Percentiles rank a stretch among this genome's conserved stretches.
phyloP scores from a whole-genome alignment of 2,113 vertebrate genomes.

The Corydoras sp. region DNA sequence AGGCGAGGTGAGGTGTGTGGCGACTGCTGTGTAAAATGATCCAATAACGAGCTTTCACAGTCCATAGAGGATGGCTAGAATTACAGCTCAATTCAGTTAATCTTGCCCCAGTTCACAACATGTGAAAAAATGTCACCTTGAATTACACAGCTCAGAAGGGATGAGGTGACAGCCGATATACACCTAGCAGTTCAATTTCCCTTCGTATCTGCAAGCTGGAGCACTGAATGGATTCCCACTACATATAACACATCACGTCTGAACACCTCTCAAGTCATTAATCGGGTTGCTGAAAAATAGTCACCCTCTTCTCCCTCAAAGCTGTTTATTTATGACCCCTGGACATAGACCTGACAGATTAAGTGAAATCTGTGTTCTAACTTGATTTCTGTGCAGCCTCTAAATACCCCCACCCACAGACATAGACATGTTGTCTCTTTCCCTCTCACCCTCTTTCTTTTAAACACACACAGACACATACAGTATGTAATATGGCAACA shows the following conservation, averaged over 20 bases:
- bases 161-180: background rate
- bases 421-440: no score
- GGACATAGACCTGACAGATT: conserved; percentile 56
- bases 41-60: conserved; percentile 46
- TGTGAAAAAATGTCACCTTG: conserved; percentile 11
- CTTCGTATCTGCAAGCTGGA: background rate
- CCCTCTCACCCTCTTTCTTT: no score
- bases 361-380: conserved; percentile 62
- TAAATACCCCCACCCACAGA: conserved; percentile 51
- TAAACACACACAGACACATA: no score
- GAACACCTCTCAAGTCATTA: conserved; percentile 36
- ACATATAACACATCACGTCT: conserved; percentile 24
- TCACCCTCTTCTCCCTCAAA: conserved; percentile 29
- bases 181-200: background rate
- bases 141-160: no score
- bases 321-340: conserved; percentile 59
- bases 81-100: conserved; percentile 54
- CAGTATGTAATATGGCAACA: no score
- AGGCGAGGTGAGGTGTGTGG: conserved; percentile 9
- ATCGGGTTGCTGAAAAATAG: conserved; percentile 47
- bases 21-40: conserved; percentile 48
- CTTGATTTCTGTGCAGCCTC: conserved; percentile 59
- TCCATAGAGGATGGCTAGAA: conserved; percentile 44
- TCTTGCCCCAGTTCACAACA: conserved; percentile 24
- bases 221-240: conserved; percentile 17